Evolutionary conservation across 2,888 invertebrate species (phyloP).

Genomic region (Lasius fuliginosus): DNA sequence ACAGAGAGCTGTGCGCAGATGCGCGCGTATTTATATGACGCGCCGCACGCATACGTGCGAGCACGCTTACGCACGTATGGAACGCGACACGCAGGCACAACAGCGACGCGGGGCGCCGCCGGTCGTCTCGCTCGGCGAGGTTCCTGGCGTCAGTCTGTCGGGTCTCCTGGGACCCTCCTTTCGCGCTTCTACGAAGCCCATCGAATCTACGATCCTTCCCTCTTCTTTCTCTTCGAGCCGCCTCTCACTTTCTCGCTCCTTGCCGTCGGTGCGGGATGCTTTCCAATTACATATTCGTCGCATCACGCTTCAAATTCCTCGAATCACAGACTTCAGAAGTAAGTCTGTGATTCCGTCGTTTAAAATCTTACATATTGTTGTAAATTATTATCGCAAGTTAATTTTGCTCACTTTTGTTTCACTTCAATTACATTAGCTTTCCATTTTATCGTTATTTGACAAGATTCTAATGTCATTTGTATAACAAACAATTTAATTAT

Average conservation of each 20-base stretch:
- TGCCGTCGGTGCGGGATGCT: constrained; percentile 16
- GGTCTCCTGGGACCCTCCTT: constrained; percentile 79
- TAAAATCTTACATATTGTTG: neutral
- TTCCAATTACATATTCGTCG: constrained; percentile 47
- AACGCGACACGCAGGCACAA: constrained; percentile 53
- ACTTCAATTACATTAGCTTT: constrained; percentile 3
- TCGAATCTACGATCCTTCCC: constrained; percentile 45
- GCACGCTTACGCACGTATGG: constrained; percentile 39
- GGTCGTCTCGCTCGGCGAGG: constrained; percentile 79
- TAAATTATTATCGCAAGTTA: neutral
- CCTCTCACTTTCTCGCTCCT: constrained; percentile 22
- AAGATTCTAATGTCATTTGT: neutral
- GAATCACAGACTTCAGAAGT: constrained; percentile 27
- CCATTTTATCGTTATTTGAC: neutral
- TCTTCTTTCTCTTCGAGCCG: constrained; percentile 35
- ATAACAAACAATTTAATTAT: neutral
- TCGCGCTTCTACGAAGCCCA: constrained; percentile 61
- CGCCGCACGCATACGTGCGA: constrained; percentile 22
- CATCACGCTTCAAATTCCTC: constrained; percentile 37
- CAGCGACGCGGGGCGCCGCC: constrained; percentile 59
- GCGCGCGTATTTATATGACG: constrained; percentile 48
- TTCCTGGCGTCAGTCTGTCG: constrained; percentile 84
- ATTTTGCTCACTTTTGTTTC: neutral
- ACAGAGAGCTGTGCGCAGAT: constrained; percentile 32
- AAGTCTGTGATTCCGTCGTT: neutral